Evolutionary conservation across 2,888 invertebrate species (phyloP), one percentile per base, ranked within the genome.

Genomic region (Hecatera dysodea): DNA sequence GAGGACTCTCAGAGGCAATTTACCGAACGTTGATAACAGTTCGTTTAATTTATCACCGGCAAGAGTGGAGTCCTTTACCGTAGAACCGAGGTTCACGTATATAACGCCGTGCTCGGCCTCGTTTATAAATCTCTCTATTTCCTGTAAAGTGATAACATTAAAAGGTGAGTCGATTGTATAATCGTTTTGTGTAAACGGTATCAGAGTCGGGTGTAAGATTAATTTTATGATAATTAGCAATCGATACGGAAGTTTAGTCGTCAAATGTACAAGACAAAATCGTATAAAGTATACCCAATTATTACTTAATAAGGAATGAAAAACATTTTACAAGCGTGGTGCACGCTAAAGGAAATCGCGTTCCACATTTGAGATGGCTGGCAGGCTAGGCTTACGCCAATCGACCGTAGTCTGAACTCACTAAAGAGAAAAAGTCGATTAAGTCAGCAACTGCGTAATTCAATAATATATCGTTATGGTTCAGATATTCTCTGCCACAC

Each of bases 61-160:
- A 87, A 98, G 94, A 15, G 97, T 96, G 17, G 97, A 94, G 86
- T 96, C 96, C 82, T 94, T 95, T 39, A 94, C 93, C 11, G 94
- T 93, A 8, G 96, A 92, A 19, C 96, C 96, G 78, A 96, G 90
- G 87, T 96, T 96, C 63, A 96, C 93, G 87, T 95, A 98, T 83
- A 98, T 96, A 24, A 98, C 97, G 8, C 98, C 98, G 66, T 97
- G 94, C 29, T 96, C 92, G 0, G 98, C 97, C 78, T 97, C 96
- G 87, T 97, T 97, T 78, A 98, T 96, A 89, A 97, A 98, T 80
- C 96, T 93, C 72, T 97, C 96, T 60, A 98, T 94, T 82, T 97
- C 96, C 96, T 97, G 93, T 17, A 96, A 96, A 72, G 55, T 70
- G 69, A 66, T 67, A 29, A 64, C 63, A 69, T 61, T 66, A 50